Base-by-base conservation (phyloP, 2,113 vertebrate genomes). In the Pelobates fuscus region DNA sequence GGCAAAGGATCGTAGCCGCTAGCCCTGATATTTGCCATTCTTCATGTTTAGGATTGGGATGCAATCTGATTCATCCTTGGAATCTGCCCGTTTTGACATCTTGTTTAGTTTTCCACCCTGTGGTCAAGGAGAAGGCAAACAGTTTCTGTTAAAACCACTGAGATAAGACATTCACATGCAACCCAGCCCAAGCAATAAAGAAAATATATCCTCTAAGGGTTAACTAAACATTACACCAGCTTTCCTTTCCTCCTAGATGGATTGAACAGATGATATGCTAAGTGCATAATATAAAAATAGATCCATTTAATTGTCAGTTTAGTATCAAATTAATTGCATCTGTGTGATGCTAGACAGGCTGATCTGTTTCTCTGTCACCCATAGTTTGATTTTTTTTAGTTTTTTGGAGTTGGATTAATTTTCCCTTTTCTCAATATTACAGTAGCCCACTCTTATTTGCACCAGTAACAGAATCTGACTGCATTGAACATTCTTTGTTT, bases 101-200 rank as follows among this genome's bases (percentile, higher is more conserved):
- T 86, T 91, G 83, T 94, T 94, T 78, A 94, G 81, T 11, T 64
- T 89, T 43, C 88, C 89, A 59, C 86, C 91, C 92, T 94, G 68
- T 6, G 32, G 60, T n/a, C n/a, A n/a, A 26, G 44, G 20, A 30
- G 78, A 58, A 18, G 25, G 59, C 68, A 27, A n/a, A 52, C 65
- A 58, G 25, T 2, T 14, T 23, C 8, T 20, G 23, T 57, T 57
- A 10, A 57, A 21, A 57, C 20, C n/a, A n/a, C n/a, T n/a, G n/a
- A n/a, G n/a, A n/a, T n/a, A n/a, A n/a, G n/a, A n/a, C n/a, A n/a
- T n/a, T n/a, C n/a, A n/a, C n/a, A n/a, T n/a, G n/a, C n/a, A 57
- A 17, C 44, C 44, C 44, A 1, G 44, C 3, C 1, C 2, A 2
- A 10, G 2, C 23, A 8, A 1, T 54, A 26, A 46, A 11, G 5